phyloP scores from a whole-genome alignment of 1,140 invertebrate species.

The Heliconius nattereri region DNA sequence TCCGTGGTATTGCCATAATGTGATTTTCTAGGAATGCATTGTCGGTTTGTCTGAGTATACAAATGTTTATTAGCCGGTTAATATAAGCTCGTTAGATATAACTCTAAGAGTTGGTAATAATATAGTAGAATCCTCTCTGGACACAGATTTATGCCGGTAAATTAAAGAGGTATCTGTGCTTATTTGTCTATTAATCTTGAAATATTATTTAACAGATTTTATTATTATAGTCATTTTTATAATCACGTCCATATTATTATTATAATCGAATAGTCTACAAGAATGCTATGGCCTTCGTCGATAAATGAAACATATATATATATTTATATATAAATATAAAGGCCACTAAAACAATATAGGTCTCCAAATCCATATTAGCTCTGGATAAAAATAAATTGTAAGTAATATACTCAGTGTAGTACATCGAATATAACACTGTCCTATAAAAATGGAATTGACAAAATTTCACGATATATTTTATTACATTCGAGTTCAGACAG shows the following conservation, averaged over 20 bases:
- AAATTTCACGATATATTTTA: background rate
- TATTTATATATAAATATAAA: too few relatives aligned
- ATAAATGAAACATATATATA: too few relatives aligned
- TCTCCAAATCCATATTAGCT: background rate
- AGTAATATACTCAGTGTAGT: background rate
- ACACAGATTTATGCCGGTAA: background rate
- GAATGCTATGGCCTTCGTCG: too few relatives aligned
- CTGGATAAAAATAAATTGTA: background rate
- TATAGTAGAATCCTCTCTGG: background rate
- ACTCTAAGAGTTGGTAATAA: background rate
- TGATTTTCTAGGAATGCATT: constrained; percentile 1
- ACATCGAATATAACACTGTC: background rate
- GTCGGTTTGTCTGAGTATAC: background rate
- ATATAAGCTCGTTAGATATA: background rate
- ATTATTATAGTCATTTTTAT: background rate
- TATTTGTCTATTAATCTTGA: background rate
- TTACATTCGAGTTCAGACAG: background rate
- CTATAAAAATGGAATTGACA: background rate
- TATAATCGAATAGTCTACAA: too few relatives aligned
- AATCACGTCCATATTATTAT: background rate
- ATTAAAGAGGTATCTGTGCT: background rate
- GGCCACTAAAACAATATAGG: too few relatives aligned
- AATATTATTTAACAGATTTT: background rate
- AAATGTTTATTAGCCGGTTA: background rate
- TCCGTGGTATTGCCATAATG: background rate